Evolutionary conservation across 2,888 invertebrate genomes (phyloP).

Genomic region (Ernsta delagoae): DNA sequence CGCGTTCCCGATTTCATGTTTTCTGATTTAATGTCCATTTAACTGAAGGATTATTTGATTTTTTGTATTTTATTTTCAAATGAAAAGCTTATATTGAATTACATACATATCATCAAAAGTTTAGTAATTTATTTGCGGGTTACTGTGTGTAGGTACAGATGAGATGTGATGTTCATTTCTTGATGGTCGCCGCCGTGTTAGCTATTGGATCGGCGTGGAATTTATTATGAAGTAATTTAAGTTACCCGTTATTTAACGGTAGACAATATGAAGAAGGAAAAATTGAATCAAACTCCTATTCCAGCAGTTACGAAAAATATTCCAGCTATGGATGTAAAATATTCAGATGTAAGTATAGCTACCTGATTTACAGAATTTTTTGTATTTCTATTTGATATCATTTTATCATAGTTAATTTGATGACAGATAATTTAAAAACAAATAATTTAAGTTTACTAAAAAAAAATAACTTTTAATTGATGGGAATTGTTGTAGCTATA

Average conservation of each 20-base stretch:
- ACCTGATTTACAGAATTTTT: background rate
- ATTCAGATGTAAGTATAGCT: constrained; percentile 70
- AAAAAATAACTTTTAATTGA: too few relatives aligned
- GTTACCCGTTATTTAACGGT: background rate
- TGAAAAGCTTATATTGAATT: constrained; percentile 14
- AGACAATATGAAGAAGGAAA: constrained; percentile 55
- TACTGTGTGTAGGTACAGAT: constrained; percentile 15
- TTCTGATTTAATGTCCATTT: constrained; percentile 70
- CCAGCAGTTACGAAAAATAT: constrained; percentile 62
- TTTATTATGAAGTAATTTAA: constrained; percentile 23
- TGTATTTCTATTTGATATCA: too few relatives aligned
- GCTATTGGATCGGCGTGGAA: constrained; percentile 26
- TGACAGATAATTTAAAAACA: too few relatives aligned
- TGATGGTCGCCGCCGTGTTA: constrained; percentile 52
- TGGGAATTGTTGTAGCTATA: too few relatives aligned
- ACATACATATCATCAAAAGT: constrained; percentile 12
- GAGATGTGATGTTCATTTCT: constrained; percentile 63
- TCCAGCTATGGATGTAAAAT: constrained; percentile 65
- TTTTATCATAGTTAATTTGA: too few relatives aligned
- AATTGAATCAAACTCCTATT: constrained; percentile 55
- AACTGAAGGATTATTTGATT: constrained; percentile 40
- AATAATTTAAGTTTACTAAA: background rate
- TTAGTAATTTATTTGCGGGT: background rate
- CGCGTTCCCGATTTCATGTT: constrained; percentile 80
- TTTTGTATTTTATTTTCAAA: constrained; percentile 17